Base-by-base conservation (phyloP, 2,888 invertebrate species). In the Chouioia cunea region DNA sequence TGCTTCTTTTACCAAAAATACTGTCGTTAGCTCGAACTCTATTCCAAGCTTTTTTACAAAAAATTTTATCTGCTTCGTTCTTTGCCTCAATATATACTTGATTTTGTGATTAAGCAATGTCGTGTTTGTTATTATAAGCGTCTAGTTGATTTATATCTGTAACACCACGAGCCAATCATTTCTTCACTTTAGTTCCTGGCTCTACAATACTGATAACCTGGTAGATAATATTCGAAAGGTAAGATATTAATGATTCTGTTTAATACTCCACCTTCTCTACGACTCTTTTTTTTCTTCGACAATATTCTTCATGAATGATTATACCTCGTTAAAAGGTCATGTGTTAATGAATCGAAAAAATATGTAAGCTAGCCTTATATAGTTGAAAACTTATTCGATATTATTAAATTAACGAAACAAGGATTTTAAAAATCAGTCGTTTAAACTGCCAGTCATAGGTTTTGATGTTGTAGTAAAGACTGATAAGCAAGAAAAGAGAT, bases 161-260 rank as follows among this genome's bases (percentile, higher is more conserved):
- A 27, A 27, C 6, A 4, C 27, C 27, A 4, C 27, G 27, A 27
- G 27, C 27, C 6, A 27, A 27, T 6, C 27, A 27, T 27, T 27
- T 27, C 2, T 27, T 4, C 6, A 27, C 3, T 27, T 27, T 27
- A 2, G 27, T 27, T 27, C 27, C 27, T 27, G 78, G 78, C n/a
- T 22, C 77, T 79, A 69, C 78, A 81, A 68, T 75, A 80, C 36
- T 80, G 77, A 74, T 80, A 80, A 2, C 76, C 77, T 1, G 74
- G 73, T 8, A 75, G 18, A 53, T 77, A 76, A 10, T 76, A 50
- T 57, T 75, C 73, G 0, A 77, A 14, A 50, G 75, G 74, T 43
- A 76, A 62, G 36, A 67, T 74, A 60, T 27, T 27, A 4, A 27
- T 27, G 2, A 27, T 4, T 4, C 6, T 27, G 6, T 27, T 27